Evolutionary conservation across 2,113 vertebrate species (phyloP).

Genomic region (Vireo altiloquus): DNA sequence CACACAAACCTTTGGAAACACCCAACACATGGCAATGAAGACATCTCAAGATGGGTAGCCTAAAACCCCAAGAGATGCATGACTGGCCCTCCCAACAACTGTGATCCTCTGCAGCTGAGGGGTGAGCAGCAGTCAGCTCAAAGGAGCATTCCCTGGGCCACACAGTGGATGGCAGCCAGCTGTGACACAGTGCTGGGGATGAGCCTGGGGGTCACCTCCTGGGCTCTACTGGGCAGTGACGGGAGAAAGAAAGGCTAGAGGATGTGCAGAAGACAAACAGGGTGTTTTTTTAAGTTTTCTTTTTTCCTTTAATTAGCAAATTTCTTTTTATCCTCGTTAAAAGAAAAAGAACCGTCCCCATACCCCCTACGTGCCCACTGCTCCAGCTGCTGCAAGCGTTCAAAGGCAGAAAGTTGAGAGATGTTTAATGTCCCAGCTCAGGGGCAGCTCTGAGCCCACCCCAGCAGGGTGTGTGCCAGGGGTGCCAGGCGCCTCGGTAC

Average conservation of each 20-base stretch:
- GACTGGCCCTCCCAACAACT: background rate
- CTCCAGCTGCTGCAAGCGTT: constrained; percentile 32
- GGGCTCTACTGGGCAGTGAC: background rate
- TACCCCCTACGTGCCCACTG: background rate
- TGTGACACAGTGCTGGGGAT: background rate
- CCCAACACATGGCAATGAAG: background rate
- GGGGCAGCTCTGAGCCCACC: background rate
- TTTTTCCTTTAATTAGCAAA: constrained; percentile 64
- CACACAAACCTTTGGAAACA: background rate
- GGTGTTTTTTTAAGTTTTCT: background rate
- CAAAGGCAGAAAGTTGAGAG: constrained; percentile 53
- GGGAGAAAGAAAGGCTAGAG: constrained; percentile 29
- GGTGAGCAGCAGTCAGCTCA: background rate
- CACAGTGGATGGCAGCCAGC: background rate
- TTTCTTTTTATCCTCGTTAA: constrained; percentile 33
- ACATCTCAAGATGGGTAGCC: background rate
- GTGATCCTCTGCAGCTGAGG: background rate
- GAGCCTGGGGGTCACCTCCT: background rate
- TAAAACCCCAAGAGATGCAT: background rate
- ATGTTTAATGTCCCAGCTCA: background rate
- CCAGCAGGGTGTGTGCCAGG: fast-evolving
- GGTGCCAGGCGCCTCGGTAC: background rate
- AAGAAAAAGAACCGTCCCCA: background rate
- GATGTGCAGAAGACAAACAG: constrained; percentile 32
- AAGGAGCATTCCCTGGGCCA: background rate